A percentile compares a stretch with the other conserved stretches of the same genome.
These are phyloP conservation scores for Carcinoscorpius rotundicauda DNA, from an alignment of 1,140 invertebrate species.

Conservation along the genomic window DNA sequence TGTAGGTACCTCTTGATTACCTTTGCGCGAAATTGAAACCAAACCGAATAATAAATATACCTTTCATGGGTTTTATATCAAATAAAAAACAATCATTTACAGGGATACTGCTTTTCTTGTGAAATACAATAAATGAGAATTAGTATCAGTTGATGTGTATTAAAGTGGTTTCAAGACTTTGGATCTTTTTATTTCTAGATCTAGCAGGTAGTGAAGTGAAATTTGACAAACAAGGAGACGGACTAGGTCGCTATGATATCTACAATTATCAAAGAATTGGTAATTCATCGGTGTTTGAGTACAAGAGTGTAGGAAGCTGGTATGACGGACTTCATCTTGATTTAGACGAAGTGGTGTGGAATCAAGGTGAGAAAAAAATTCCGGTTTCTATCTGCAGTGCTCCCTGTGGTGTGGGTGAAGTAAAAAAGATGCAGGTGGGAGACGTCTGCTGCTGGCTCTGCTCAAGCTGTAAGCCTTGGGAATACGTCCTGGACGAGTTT, in stretches of 20 bases:
- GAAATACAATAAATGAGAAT: too few species aligned
- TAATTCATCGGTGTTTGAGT: too few species aligned
- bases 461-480: conserved; percentile 41
- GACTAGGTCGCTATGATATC: conserved; percentile 50
- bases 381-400: conserved; percentile 51
- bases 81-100: too few species aligned
- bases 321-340: conserved; percentile 42
- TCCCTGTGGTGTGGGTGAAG: conserved; percentile 52
- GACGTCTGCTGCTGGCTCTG: conserved; percentile 41
- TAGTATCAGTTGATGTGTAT: too few species aligned
- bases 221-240: conserved; percentile 52
- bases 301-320: conserved; percentile 36
- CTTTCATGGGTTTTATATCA: too few species aligned
- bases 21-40: too few species aligned
- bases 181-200: conserved; percentile 35
- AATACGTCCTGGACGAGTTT: conserved; percentile 45
- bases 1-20: too few species aligned
- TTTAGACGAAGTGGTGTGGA: conserved; percentile 35
- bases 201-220: conserved; percentile 48
- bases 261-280: conserved; percentile 41
- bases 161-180: too few species aligned
- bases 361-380: conserved; percentile 24
- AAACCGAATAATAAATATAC: too few species aligned
- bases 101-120: too few species aligned
- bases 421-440: conserved; percentile 48